phyloP scores from a whole-genome alignment of 2,113 vertebrate genomes.

The Odocoileus virginianus region DNA sequence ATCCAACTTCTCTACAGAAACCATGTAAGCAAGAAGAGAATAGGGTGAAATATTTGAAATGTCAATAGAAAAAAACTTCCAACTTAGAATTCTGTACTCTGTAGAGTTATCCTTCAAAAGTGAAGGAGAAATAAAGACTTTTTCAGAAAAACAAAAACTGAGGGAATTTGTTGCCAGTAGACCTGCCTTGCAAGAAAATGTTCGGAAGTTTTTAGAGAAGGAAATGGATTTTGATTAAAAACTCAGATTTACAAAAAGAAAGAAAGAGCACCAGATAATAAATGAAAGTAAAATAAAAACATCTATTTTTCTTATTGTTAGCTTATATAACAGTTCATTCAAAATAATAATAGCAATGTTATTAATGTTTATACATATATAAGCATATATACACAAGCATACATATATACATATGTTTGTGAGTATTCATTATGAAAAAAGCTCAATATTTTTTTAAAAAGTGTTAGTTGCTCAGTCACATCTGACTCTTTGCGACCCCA shows the following conservation, averaged over 20 bases:
- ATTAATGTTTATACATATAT: background rate
- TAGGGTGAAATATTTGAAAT: background rate
- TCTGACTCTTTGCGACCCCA: background rate
- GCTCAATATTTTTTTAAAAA: background rate
- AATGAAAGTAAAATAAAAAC: background rate
- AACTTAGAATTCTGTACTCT: background rate
- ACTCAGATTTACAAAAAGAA: background rate
- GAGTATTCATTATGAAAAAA: background rate
- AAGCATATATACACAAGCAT: background rate
- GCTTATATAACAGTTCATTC: background rate
- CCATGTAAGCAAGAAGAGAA: background rate
- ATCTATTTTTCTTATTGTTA: background rate
- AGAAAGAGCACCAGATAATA: background rate
- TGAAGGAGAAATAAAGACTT: background rate
- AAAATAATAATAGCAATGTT: background rate
- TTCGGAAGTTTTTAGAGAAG: background rate
- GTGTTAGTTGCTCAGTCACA: background rate
- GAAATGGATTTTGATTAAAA: background rate
- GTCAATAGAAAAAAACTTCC: background rate
- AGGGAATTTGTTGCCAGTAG: background rate
- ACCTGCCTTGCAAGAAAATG: background rate
- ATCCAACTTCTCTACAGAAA: background rate
- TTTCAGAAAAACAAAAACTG: background rate
- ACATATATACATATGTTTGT: background rate
- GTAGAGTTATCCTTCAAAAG: background rate